Evolutionary conservation across 2,797 vertebrate genomes (phyloP), one percentile per base, ranked within the genome.

Genomic region (Sebastes taczanowskii): DNA sequence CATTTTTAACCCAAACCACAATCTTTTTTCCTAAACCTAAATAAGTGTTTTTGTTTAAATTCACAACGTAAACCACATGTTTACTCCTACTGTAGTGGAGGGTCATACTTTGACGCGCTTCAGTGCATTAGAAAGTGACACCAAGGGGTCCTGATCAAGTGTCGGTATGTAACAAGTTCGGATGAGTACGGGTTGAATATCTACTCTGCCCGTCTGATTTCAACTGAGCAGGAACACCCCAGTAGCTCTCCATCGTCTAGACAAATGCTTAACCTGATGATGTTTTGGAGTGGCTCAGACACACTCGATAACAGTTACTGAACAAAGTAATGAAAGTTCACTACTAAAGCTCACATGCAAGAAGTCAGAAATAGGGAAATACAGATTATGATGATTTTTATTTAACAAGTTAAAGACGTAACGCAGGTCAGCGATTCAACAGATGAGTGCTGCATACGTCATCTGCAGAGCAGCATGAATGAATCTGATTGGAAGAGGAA

Each of bases 401-500:
- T 56, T 76, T 22, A n/a, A 16, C 29, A 46, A 23, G 18, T 65
- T 20, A 30, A 49, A 42, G 60, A 34, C 1, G 8, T 60, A 18
- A 20, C 1, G 7, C 3, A 46, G 6, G 22, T 67, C 10, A 22
- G 22, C 23, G 60, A 68, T 65, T 66, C n/a, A 59, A 22, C 38
- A 64, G 67, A 74, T 20, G 62, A 74, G 25, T 65, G 27, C 32
- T 5, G 16, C 3, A 5, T 25, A 11, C 7, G 1, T 83, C 70
- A 62, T 61, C 63, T 4, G 3, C 63, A 66, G 11, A 3, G 11
- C 22, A 5, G 38, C 20, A 14, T 35, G 56, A 64, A 76, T 81
- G 76, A 78, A 25, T 73, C 83, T 66, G 81, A 90, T 87, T 84
- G 80, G 84, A 53, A 2, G 84, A 78, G 63, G 52, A 27, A 56